Base-by-base conservation (phyloP, 2,888 invertebrate genomes). In the Sphinx pinastri region DNA sequence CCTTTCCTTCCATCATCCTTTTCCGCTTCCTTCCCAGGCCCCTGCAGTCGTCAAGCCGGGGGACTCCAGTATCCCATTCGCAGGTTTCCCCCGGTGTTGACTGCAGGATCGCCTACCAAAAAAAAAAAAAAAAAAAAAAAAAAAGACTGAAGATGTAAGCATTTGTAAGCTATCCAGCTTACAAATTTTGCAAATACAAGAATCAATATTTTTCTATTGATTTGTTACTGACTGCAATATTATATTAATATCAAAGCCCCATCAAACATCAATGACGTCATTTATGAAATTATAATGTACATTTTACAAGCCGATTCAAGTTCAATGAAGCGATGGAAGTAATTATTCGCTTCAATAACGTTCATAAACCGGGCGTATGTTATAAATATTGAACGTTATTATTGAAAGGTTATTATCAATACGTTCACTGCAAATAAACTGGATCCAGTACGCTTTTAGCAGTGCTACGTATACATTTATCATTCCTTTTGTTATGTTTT, bases 401-500 rank as follows among this genome's bases (percentile, higher is more conserved):
- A 72, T 47, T 60, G 68, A 72, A 70, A 72, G 68, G 72, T 75
- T 71, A 74, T 55, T 45, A 55, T 71, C 73, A 71, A 74, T 76
- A 75, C 71, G 38, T 77, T 71, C 73, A 71, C 71, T 71, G 75
- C 75, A 79, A 13, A 57, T 47, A 63, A 67, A 67, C 45, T 63
- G 63, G 63, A 38, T 54, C 54, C 13, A 11, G 10, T 51, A 54
- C 38, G 16, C n/a, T 6, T 54, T 54, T 11, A 5, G 54, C 25
- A 14, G 38, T 38, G 14, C 12, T 38, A 38, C 7, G 45, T 45
- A 54, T 8, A 7, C 38, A 67, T 67, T 38, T 54, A 51, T 63
- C 12, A 63, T 63, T 12, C 12, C 60, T 19, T 63, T 45, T 19
- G 12, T 19, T 63, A 45, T 8, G 5, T 55, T 55, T 55, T 10